phyloP scores from a whole-genome alignment of 2,113 vertebrate genomes.

The Daboia siamensis region DNA sequence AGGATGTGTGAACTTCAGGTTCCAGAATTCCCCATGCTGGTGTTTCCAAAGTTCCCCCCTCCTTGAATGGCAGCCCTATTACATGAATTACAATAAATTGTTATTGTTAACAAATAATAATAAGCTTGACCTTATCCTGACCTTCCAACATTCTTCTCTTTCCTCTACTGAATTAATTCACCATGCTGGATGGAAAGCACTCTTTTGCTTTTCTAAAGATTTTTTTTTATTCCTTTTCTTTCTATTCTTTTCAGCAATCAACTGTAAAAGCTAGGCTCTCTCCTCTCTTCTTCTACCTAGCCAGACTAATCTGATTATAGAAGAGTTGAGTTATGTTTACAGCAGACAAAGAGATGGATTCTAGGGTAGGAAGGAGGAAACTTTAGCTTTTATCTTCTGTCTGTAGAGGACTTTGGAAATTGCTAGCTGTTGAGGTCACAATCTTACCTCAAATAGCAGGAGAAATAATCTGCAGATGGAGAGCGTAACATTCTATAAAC shows the following conservation, averaged over 20 bases:
- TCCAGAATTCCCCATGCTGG: no score
- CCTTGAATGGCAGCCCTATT: neutral
- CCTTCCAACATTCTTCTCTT: neutral
- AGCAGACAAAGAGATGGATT: neutral
- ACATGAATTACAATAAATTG: neutral
- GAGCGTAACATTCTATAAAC: neutral
- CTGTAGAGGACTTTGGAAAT: neutral
- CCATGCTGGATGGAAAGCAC: neutral
- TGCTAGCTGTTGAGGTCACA: neutral
- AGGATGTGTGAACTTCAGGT: neutral
- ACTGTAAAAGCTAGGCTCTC: neutral
- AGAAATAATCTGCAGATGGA: neutral
- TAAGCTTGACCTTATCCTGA: neutral
- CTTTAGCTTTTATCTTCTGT: neutral
- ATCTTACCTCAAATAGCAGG: neutral
- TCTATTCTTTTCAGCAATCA: neutral
- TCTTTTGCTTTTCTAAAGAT: neutral
- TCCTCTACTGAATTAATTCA: neutral
- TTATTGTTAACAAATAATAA: neutral
- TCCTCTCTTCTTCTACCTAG: neutral
- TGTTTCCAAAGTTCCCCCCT: neutral
- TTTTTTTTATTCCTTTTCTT: neutral
- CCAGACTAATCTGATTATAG: neutral
- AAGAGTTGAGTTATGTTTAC: neutral
- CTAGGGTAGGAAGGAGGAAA: neutral